Conservation (phyloP, 2,113 vertebrate species). For the Brachyistius frenatus region DNA sequence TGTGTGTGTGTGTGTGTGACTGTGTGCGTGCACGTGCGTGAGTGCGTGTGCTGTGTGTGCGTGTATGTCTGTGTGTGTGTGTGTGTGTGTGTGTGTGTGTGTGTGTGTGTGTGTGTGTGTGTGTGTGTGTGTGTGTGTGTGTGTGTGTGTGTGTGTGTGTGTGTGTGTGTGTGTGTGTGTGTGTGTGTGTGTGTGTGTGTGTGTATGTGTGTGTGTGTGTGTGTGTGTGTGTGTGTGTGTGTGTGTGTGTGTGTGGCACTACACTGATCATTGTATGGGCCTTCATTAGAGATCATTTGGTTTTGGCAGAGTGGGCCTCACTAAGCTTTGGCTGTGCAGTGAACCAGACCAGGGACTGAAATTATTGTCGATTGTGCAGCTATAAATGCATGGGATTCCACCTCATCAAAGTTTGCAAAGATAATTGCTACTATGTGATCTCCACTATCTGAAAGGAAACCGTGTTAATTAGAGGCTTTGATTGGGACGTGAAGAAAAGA, state of each 20-base stretch:
- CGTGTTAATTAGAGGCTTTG: slow-evolving; percentile 81
- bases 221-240: slow-evolving; percentile 15
- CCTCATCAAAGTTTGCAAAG: slow-evolving; percentile 77
- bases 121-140: slow-evolving; percentile 15
- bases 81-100: slow-evolving; percentile 2
- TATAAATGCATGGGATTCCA: slow-evolving; percentile 72
- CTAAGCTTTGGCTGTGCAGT: slow-evolving; percentile 63
- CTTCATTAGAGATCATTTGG: slow-evolving; percentile 72
- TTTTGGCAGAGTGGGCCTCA: slow-evolving; percentile 53
- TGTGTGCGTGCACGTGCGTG: no score
- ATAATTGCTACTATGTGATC: slow-evolving; percentile 82
- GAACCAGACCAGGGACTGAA: slow-evolving; percentile 54
- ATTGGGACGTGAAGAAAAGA: slow-evolving; percentile 62
- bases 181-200: slow-evolving; percentile 2
- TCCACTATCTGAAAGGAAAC: slow-evolving; percentile 67
- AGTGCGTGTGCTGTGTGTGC: no score
- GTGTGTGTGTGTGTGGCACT: slow-evolving; percentile 38
- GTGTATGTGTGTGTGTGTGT: slow-evolving; percentile 11
- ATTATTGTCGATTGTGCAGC: slow-evolving; percentile 70
- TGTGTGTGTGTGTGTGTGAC: no score
- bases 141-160: slow-evolving; percentile 29
- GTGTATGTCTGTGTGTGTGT: no score
- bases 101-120: slow-evolving; percentile 11
- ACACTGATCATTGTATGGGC: slow-evolving; percentile 34
- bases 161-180: no score